Evolutionary conservation across 2,888 invertebrate species (phyloP), one percentile per base, ranked within the genome.

Genomic region (Andrena haemorrhoa): DNA sequence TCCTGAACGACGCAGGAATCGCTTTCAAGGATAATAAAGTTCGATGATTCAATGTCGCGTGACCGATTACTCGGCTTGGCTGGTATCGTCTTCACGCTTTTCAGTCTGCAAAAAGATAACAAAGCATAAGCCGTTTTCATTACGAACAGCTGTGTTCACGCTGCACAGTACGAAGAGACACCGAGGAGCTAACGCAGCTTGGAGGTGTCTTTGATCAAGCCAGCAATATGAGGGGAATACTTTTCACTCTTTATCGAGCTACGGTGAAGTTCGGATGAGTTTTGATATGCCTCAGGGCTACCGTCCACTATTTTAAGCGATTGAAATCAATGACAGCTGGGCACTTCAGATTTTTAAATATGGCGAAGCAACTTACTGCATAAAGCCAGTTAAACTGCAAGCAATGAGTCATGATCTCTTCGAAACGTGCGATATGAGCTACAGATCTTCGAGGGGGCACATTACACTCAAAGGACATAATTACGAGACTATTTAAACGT

Each of bases 61-160:
- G 75, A 61, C 31, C 35, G 78, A 73, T 16, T 41, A 56, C 23
- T 23, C 23, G 56, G 53, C 53, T 60, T 70, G 33, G 72, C 71
- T 61, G 64, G 60, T 29, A 56, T 51, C 29, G 71, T 29, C 72
- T 51, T 82, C 70, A 58, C 63, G 63, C 35, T 53, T 76, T 53
- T 73, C 41, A 31, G 31, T 73, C 86, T 86, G 86, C 63, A 87
- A 86, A 87, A 58, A 86, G 75, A 86, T 41, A 60, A 78, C 23
- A 75, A 47, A 68, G 60, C 60, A 35, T 53, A 58, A 83, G 58
- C 64, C 64, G 71, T 26, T 47, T 65, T 65, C 10, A 10, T 33
- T 49, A 35, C 41, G 58, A 20, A 56, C 20, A 29, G 68, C 20
- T 29, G 12, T 23, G 26, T 23, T 53, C 7, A 49, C 12, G 33